phyloP scores from a whole-genome alignment of 2,113 vertebrate species.

The Zingel zingel region DNA sequence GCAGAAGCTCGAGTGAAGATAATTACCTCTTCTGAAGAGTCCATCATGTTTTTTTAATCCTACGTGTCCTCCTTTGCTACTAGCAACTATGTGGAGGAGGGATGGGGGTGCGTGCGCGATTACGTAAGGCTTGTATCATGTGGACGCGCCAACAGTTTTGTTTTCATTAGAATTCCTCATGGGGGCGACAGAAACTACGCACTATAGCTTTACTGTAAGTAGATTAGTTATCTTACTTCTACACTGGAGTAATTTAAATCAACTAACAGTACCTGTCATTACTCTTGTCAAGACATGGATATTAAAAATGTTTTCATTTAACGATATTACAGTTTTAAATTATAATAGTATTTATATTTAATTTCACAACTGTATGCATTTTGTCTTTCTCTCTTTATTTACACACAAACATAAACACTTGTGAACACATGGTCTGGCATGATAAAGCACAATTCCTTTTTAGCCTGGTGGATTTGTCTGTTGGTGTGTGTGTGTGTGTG shows the following conservation, averaged over 20 bases:
- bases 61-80: too few species aligned
- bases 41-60: too few species aligned
- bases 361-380: not conserved
- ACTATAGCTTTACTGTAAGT: too few species aligned
- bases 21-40: too few species aligned
- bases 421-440: not conserved
- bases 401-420: not conserved
- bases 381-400: not conserved
- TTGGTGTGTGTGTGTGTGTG: constrained; percentile 15
- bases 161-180: too few species aligned
- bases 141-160: too few species aligned
- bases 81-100: too few species aligned
- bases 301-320: not conserved
- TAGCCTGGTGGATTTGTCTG: constrained; percentile 13
- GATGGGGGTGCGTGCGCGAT: too few species aligned
- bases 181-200: too few species aligned
- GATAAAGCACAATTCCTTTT: constrained; percentile 35
- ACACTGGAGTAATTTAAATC: not conserved
- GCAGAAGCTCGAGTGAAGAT: too few species aligned
- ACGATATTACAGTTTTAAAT: not conserved
- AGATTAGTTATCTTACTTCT: not conserved
- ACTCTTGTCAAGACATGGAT: not conserved
- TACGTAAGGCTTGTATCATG: too few species aligned
- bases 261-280: not conserved
- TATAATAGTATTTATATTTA: not conserved